These are phyloP conservation scores for Orchestes rusci DNA, from an alignment of 2,888 invertebrate genomes.

Conservation along the genomic window DNA sequence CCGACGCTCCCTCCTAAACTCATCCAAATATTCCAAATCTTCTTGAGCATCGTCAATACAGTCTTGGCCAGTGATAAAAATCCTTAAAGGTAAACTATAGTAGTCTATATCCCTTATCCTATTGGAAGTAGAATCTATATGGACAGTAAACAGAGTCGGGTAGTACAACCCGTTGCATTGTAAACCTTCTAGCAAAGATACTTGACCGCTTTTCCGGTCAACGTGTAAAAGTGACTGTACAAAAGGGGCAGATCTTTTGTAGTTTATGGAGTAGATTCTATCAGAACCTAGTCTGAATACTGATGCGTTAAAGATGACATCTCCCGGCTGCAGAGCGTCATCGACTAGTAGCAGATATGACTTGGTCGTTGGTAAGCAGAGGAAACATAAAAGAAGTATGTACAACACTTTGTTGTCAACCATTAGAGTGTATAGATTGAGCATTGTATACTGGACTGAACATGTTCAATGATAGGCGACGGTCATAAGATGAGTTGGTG, in stretches of 20 bases:
- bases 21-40: slow-evolving; percentile 44
- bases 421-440: slow-evolving; percentile 32
- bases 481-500: slow-evolving; percentile 4
- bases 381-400: slow-evolving; percentile 28
- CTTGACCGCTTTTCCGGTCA: slow-evolving; percentile 65
- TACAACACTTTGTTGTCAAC: slow-evolving; percentile 28
- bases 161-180: slow-evolving; percentile 76
- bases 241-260: slow-evolving; percentile 74
- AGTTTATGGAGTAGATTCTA: slow-evolving; percentile 70
- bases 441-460: slow-evolving; percentile 30
- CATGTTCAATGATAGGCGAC: slow-evolving; percentile 25
- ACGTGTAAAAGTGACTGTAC: slow-evolving; percentile 72
- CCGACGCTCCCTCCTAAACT: slow-evolving; percentile 28
- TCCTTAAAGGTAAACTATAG: slow-evolving; percentile 70
- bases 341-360: slow-evolving; percentile 40
- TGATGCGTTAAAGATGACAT: slow-evolving; percentile 69
- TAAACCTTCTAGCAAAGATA: slow-evolving; percentile 63
- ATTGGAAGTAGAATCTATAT: slow-evolving; percentile 79
- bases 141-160: slow-evolving; percentile 77
- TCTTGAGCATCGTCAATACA: slow-evolving; percentile 59
- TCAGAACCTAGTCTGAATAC: slow-evolving; percentile 74
- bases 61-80: slow-evolving; percentile 64
- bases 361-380: slow-evolving; percentile 24
- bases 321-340: slow-evolving; percentile 51
- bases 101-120: slow-evolving; percentile 73